Evolutionary conservation across 2,113 vertebrate genomes (phyloP), one percentile per base, ranked within the genome.

Genomic region (Sciurus niger): DNA sequence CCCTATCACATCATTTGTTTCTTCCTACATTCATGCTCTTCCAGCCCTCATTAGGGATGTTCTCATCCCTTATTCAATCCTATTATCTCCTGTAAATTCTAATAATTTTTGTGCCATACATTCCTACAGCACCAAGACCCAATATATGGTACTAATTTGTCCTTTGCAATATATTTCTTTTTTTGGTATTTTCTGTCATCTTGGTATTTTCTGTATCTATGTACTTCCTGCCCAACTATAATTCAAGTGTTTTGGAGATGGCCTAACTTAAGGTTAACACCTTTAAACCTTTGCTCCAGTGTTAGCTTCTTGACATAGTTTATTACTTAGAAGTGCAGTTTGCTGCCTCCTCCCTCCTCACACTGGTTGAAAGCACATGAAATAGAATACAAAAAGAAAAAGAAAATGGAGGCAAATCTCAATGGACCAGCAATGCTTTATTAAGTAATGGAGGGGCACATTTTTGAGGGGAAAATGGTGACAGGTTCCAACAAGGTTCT

Each of bases 121-220:
- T 93, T 85, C 17, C 16, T 80, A 53, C 73, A 90, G 28, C 30
- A 73, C 63, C 3, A 53, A 76, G 30, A 88, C 5, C 24, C 4
- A 14, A 6, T 80, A 9, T 40, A 74, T 78, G 83, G 37, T 82
- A 18, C 32, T 48, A 79, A 24, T 22, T 72, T 87, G 13, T 16
- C 53, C 48, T 89, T 85, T 70, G 7, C 58, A 24, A 55, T 76
- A 37, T 28, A 30, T 77, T 90, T 13, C 37, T 83, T 82, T 83
- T 79, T 86, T 79, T 74, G 32, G 17, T 60, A n/a, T 79, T 94
- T 94, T 92, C 68, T 95, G n/a, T 63, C 70, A 46, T 67, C 78
- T 65, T 73, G 22, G 3, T 85, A 40, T 40, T 40, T 40, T 40
- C 40, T 40, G 18, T 94, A 28, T 65, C 17, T 92, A 0, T 77